Evolutionary conservation across 2,113 vertebrate species (phyloP).

Genomic region (Forbesichthys papilliferus): DNA sequence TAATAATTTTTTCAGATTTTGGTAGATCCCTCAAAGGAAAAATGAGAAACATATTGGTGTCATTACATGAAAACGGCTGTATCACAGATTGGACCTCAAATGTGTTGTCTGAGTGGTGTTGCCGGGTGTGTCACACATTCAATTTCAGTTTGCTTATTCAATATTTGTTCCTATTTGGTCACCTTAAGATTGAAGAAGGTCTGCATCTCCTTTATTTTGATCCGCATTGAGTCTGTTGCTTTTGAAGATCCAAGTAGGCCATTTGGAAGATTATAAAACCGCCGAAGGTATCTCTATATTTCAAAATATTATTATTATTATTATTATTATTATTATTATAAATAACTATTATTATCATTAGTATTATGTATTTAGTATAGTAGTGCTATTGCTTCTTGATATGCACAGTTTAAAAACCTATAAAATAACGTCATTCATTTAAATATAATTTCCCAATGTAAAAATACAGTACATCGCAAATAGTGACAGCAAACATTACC

Average conservation of each 20-base stretch:
- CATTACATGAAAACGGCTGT: neutral
- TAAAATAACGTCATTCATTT: neutral
- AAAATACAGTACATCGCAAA: neutral
- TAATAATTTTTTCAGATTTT: too few relatives aligned
- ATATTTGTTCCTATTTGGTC: neutral
- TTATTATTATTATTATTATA: too few relatives aligned
- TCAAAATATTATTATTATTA: neutral
- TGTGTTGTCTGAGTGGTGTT: too few relatives aligned
- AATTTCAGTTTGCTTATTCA: neutral
- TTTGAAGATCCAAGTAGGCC: conserved; percentile 50
- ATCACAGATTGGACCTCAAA: neutral
- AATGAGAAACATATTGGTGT: neutral
- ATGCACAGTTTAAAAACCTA: neutral
- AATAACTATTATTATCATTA: too few relatives aligned
- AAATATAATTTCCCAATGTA: neutral
- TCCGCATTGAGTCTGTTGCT: conserved; percentile 30
- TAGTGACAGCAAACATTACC: conserved; percentile 44
- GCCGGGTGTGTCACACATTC: too few relatives aligned
- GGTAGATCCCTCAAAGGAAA: neutral
- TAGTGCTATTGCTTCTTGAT: too few relatives aligned
- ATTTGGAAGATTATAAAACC: conserved; percentile 58
- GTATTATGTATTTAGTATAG: too few relatives aligned
- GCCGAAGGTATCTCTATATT: conserved; percentile 70
- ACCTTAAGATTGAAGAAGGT: conserved; percentile 70
- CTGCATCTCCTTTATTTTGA: conserved; percentile 68